Percentiles rank a stretch among this genome's conserved stretches.
Conservation (phyloP, 2,888 invertebrate species). For the Schrankia costaestrigalis region DNA sequence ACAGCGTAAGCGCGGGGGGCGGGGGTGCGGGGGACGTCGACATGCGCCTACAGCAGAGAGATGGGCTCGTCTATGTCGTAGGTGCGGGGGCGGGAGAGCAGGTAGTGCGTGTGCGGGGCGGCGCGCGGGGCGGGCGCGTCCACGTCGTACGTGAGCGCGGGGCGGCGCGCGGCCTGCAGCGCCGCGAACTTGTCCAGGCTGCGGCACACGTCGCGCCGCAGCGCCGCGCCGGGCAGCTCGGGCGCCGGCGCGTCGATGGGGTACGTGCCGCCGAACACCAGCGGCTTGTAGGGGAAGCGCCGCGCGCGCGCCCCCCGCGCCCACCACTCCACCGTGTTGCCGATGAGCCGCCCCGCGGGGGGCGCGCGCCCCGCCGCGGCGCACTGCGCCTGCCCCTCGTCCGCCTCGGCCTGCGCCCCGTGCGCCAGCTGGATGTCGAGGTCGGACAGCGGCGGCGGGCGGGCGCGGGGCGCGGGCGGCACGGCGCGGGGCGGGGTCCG, state of each 20-base stretch:
- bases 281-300: conserved; percentile 76
- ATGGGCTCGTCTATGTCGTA: conserved; percentile 81
- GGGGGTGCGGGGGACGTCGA: not conserved
- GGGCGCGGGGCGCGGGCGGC: conserved; percentile 16
- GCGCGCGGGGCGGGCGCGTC: conserved; percentile 30
- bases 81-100: conserved; percentile 75
- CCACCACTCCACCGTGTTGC: conserved; percentile 84
- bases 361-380: conserved; percentile 33
- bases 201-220: conserved; percentile 45
- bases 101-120: conserved; percentile 42
- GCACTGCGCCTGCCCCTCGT: conserved; percentile 80
- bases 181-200: conserved; percentile 71
- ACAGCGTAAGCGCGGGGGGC: not conserved
- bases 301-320: conserved; percentile 49
- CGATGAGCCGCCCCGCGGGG: conserved; percentile 75
- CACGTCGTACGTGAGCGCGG: conserved; percentile 37
- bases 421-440: conserved; percentile 41
- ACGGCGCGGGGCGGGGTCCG: conserved; percentile 17
- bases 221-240: conserved; percentile 6
- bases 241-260: conserved; percentile 88
- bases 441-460: conserved; percentile 34
- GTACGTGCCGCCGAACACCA: conserved; percentile 92
- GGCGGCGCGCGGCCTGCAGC: conserved; percentile 43
- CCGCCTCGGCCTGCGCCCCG: conserved; percentile 56
- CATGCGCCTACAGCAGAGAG: conserved; percentile 23